A percentile compares a stretch with the other conserved stretches of the same genome.
Evolutionary conservation across 1,140 invertebrate species (phyloP).

Genomic region (Drosophila quadrilineata): DNA sequence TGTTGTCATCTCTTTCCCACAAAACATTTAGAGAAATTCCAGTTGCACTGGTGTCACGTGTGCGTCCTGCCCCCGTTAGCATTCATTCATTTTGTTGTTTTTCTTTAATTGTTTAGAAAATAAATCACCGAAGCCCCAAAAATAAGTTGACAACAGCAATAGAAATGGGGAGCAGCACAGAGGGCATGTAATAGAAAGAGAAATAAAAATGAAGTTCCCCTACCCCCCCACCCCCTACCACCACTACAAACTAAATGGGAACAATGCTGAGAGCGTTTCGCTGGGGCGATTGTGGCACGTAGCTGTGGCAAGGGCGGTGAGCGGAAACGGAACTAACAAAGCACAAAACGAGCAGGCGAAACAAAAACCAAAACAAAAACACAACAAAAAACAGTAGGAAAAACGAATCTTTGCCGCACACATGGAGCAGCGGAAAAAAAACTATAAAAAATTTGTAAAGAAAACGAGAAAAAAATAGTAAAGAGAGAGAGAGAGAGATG

Average conservation of each 20-base stretch:
- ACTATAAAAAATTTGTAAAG: conserved; percentile 38
- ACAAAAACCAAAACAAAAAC: conserved; percentile 38
- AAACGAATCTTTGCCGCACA: not conserved
- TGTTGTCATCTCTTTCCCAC: not conserved
- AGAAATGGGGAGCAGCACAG: no score
- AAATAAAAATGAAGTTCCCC: conserved; percentile 10
- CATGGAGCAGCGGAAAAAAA: conserved; percentile 16
- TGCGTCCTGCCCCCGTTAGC: conserved; percentile 3
- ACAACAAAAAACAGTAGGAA: conserved; percentile 35
- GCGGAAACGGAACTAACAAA: conserved; percentile 75
- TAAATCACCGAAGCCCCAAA: conserved; percentile 60
- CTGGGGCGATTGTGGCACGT: not conserved
- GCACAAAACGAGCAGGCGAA: conserved; percentile 64
- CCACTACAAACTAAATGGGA: no score
- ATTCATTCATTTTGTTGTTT: conserved; percentile 37
- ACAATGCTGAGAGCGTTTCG: no score
- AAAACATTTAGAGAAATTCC: no score
- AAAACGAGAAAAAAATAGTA: conserved; percentile 38
- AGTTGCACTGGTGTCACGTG: no score
- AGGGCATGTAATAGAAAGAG: conserved; percentile 70
- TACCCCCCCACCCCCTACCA: no score
- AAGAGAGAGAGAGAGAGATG: no score
- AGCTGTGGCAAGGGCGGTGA: conserved; percentile 20
- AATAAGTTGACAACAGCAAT: conserved; percentile 71
- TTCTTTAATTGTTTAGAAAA: conserved; percentile 76